These are phyloP conservation scores for Euura saliciscinereae DNA, from an alignment of 1,140 invertebrate genomes.

Conservation along the genomic window DNA sequence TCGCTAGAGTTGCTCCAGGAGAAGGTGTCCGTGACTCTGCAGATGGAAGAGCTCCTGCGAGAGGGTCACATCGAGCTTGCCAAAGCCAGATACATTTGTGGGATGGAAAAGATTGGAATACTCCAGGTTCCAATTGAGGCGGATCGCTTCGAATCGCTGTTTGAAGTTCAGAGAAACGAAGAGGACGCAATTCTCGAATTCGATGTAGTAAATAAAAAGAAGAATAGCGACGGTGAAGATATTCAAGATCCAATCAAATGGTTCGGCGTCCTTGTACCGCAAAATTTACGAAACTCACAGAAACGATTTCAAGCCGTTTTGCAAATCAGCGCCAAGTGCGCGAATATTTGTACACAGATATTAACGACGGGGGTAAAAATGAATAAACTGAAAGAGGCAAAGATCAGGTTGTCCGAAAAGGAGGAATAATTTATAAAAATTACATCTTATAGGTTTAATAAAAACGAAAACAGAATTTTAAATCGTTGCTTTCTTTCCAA, in stretches of 20 bases:
- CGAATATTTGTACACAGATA: slow-evolving; percentile 68
- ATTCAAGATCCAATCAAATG: slow-evolving; percentile 71
- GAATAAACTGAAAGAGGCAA: slow-evolving; percentile 30
- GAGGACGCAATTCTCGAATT: slow-evolving; percentile 33
- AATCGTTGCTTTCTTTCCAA: background rate
- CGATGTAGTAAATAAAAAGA: slow-evolving; percentile 51
- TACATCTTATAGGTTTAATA: slow-evolving; percentile 4
- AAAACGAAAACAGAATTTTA: background rate
- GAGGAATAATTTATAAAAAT: slow-evolving; percentile 10
- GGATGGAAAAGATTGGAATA: slow-evolving; percentile 69
- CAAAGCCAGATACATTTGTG: slow-evolving; percentile 75
- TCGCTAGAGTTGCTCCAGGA: slow-evolving; percentile 73
- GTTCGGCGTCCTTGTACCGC: slow-evolving; percentile 78
- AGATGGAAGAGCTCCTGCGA: slow-evolving; percentile 68
- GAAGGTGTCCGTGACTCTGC: slow-evolving; percentile 66
- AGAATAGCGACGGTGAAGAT: slow-evolving; percentile 43
- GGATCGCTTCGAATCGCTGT: slow-evolving; percentile 51
- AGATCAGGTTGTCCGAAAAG: slow-evolving; percentile 19
- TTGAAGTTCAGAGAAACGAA: slow-evolving; percentile 50
- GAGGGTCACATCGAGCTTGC: slow-evolving; percentile 71
- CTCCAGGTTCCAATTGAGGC: slow-evolving; percentile 70
- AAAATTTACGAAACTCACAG: slow-evolving; percentile 71
- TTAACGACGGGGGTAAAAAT: slow-evolving; percentile 34
- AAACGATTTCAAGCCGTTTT: slow-evolving; percentile 69
- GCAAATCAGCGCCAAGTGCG: slow-evolving; percentile 66